phyloP scores from a whole-genome alignment of 2,797 vertebrate genomes.

The Anomalospiza imberbis region DNA sequence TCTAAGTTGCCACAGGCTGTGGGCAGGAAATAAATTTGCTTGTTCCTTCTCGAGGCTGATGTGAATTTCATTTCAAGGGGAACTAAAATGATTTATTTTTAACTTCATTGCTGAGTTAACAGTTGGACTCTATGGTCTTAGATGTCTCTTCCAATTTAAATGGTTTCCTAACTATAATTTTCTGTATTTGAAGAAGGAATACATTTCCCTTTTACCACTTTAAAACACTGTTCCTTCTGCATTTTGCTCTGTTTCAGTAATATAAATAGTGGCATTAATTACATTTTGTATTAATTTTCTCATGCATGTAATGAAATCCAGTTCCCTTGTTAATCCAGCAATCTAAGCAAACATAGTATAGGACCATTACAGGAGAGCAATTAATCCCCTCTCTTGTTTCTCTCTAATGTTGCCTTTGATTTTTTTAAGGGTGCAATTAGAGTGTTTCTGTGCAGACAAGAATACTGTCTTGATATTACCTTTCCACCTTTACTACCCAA shows the following conservation, averaged over 20 bases:
- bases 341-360: neutral
- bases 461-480: neutral
- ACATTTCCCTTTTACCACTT: neutral
- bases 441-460: neutral
- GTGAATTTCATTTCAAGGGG: constrained; percentile 24
- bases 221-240: neutral
- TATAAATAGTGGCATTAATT: neutral
- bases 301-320: neutral
- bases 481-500: fast-evolving
- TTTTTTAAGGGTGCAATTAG: neutral
- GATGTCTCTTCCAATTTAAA: neutral
- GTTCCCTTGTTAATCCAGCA: neutral
- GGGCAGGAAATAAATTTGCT: neutral
- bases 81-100: neutral
- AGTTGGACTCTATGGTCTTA: neutral
- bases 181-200: neutral
- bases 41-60: neutral
- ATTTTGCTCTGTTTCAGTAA: neutral
- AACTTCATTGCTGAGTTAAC: neutral
- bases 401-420: neutral
- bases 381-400: neutral
- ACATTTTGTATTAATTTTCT: neutral
- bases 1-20: neutral
- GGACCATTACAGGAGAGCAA: neutral
- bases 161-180: neutral